These are phyloP conservation scores for Myotis davidii DNA, from an alignment of 2,113 vertebrate species.

Conservation along the genomic window DNA sequence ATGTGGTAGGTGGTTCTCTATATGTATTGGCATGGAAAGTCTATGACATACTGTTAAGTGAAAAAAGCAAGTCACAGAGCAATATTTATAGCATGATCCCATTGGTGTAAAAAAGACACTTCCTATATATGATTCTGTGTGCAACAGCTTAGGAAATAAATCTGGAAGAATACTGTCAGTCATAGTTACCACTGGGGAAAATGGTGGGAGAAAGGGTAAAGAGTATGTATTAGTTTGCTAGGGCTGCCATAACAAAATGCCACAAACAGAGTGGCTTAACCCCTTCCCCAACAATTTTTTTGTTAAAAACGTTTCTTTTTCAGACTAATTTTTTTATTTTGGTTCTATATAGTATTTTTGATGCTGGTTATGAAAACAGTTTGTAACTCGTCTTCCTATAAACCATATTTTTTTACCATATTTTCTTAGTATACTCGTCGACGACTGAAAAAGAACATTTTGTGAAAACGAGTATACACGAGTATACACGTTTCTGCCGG, in stretches of 20 bases:
- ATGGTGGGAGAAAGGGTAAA: neutral
- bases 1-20: neutral
- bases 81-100: neutral
- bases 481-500: too few species aligned
- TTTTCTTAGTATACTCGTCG: too few species aligned
- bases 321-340: too few species aligned
- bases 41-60: neutral
- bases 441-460: too few species aligned
- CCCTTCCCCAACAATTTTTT: too few species aligned
- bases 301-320: too few species aligned
- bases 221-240: neutral
- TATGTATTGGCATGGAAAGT: neutral
- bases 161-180: neutral
- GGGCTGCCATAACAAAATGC: neutral
- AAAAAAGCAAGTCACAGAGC: neutral
- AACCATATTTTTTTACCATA: too few species aligned
- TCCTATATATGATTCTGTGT: neutral
- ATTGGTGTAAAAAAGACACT: neutral
- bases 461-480: too few species aligned
- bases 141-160: neutral
- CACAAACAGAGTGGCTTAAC: neutral
- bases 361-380: too few species aligned
- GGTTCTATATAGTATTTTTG: too few species aligned
- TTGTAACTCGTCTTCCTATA: too few species aligned
- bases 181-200: neutral